Conservation (phyloP, 2,888 invertebrate genomes). For the Adelphocoris suturalis region DNA sequence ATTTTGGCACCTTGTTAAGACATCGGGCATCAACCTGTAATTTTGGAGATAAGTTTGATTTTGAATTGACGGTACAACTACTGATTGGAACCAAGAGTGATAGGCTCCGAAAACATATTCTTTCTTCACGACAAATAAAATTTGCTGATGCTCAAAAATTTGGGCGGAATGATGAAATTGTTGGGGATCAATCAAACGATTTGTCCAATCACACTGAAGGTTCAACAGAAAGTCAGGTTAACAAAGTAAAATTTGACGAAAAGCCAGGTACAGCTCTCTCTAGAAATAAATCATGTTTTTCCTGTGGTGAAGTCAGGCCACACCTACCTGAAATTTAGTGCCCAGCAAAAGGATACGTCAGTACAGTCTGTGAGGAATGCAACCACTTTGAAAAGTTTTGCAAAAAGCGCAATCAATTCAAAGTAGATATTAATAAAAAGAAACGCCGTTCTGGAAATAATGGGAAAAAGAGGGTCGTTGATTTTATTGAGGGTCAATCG, state of each 20-base stretch:
- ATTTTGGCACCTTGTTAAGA: constrained; percentile 2
- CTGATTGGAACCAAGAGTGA: background rate
- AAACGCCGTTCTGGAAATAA: constrained; percentile 12
- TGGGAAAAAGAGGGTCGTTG: background rate
- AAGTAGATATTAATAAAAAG: too few relatives aligned
- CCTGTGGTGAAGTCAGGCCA: constrained; percentile 19
- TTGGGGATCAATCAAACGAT: background rate
- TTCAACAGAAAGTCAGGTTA: background rate
- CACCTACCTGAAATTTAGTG: background rate
- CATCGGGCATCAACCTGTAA: background rate
- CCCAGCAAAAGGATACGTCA: background rate
- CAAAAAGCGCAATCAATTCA: background rate
- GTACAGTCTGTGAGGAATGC: background rate
- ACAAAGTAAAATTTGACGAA: background rate
- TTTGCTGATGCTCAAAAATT: constrained; percentile 4
- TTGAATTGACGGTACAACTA: constrained; percentile 19
- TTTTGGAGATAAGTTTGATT: constrained; percentile 13
- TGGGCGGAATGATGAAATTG: constrained; percentile 24
- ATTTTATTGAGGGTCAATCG: constrained; percentile 1
- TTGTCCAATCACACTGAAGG: background rate
- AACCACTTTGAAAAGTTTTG: constrained; percentile 22
- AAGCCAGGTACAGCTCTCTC: background rate
- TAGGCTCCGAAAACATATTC: background rate
- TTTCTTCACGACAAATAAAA: background rate
- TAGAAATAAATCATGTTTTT: background rate